Percentiles rank a stretch among this genome's conserved stretches.
phyloP scores from a whole-genome alignment of 1,140 invertebrate genomes.

The Orussus abietinus region DNA sequence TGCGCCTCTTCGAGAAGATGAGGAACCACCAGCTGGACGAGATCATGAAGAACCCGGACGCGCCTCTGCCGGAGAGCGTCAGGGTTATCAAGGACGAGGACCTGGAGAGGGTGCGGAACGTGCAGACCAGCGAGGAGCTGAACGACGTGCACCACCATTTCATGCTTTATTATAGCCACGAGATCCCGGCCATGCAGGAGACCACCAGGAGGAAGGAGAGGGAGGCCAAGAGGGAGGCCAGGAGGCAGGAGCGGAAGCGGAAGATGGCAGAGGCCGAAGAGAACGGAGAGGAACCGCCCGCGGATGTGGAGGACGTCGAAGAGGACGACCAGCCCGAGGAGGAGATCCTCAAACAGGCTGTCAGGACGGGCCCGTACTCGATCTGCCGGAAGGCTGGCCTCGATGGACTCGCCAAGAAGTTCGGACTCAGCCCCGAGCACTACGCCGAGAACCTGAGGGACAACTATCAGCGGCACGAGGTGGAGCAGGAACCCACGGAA shows the following conservation, averaged over 20 bases:
- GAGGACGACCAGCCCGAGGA: constrained; percentile 61
- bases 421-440: constrained; percentile 92
- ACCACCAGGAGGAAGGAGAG: constrained; percentile 58
- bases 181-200: constrained; percentile 83
- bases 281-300: constrained; percentile 56
- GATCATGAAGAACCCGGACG: constrained; percentile 79
- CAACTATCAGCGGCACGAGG: constrained; percentile 95
- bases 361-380: constrained; percentile 80
- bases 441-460: constrained; percentile 96
- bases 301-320: constrained; percentile 53
- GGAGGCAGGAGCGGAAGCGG: constrained; percentile 42
- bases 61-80: constrained; percentile 77
- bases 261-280: constrained; percentile 58
- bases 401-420: constrained; percentile 82
- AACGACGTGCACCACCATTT: constrained; percentile 93
- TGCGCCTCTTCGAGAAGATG: constrained; percentile 88
- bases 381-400: constrained; percentile 82
- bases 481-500: constrained; percentile 83
- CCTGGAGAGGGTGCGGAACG: constrained; percentile 73
- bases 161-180: constrained; percentile 84
- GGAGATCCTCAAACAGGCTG: constrained; percentile 76
- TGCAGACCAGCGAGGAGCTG: constrained; percentile 87
- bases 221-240: constrained; percentile 54
- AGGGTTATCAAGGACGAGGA: constrained; percentile 83
- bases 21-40: constrained; percentile 83